Base-by-base conservation (phyloP, 2,113 vertebrate genomes). In the Dendrocopos noguchii region DNA sequence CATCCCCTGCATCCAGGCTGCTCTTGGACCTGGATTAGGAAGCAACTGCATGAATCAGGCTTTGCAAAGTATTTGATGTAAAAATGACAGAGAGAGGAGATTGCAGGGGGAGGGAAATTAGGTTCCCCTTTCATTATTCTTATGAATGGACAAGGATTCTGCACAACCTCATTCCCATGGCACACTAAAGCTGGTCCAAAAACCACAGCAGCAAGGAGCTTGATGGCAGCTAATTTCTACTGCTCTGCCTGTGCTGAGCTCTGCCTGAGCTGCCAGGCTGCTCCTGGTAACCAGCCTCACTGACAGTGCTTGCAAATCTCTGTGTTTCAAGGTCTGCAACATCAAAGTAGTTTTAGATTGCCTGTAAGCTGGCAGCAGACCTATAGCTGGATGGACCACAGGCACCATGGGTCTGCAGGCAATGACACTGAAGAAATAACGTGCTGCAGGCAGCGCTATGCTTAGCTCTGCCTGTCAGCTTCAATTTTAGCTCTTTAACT, bases 401-500 rank as follows among this genome's bases (percentile, higher is more conserved):
- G 66, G 50, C 55, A 74, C 70, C 60, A 22, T 12, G 52, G 36
- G 27, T 67, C 55, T 4, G 2, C 10, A 47, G 60, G 70, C 66
- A 77, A 33, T 24, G 44, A 36, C 55, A 44, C n/a, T 2, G 44
- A 91, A 71, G 55, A 88, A 88, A 74, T 44, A 90, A 63, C 3
- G 4, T 50, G 84, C 91, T 88, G 80, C 84, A 52, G 56, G 66
- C 84, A 81, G 66, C 28, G 5, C 71, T 78, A 36, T 65, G 71
- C 87, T 91, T 74, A 74, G 61, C 75, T 74, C 71, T 78, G 84
- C 66, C 61, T 85, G 80, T 84, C 87, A 91, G 66, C 87, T 88
- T 80, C 71, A 14, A 56, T 85, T 91, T 64, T 27, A 81, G 80
- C 22, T 88, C 60, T 90, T 91, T 85, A 88, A 85, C 88, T 85